Evolutionary conservation across 2,797 vertebrate genomes (phyloP), one percentile per base, ranked within the genome.

Genomic region (Babyrousa celebensis): DNA sequence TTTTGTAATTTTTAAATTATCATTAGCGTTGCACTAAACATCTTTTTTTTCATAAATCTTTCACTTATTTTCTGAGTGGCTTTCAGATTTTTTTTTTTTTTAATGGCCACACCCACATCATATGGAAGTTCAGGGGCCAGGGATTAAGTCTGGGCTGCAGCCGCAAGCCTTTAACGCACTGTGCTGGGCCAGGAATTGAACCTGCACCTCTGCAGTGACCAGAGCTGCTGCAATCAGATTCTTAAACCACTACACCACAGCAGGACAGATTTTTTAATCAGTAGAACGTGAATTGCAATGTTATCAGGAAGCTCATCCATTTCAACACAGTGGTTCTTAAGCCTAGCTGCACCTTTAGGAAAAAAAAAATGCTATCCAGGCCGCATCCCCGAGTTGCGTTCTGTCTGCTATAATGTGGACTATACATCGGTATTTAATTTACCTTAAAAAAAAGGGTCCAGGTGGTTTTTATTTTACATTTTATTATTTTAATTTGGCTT

Each of bases 11-110:
- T 97, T 68, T 92, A 40, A 36, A 27, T 78, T 48, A 48, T 48
- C 9, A 94, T 1, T 4, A 79, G 12, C 48, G 93, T 18, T 84
- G 17, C 32, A 74, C 27, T 58, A 17, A 86, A 63, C n/a, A 11
- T 86, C 36, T 36, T 36, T 67, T 85, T 88, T 90, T 96, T 85
- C n/a, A 80, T 71, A 54, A 80, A 62, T 93, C 8, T 89, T 78
- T 77, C 23, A 52, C 52, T 83, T 96, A n/a, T 96, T 94, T 80
- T 83, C 25, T 87, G 70, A 94, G 21, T 90, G 36, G 23, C 71
- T 94, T 85, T 92, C 60, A 90, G 43, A 48, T 48, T 48, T 48
- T 48, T 48, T 48, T 48, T n/a, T 36, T 48, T 48, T 48, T 48
- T 48, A 48, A 48, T 48, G 43, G 43, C 43, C 43, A 48, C 43